These are phyloP conservation scores for Cliona cf. orientalis DNA, from an alignment of 37 sponge, comb jelly and placozoan species.

Conservation along the genomic window DNA sequence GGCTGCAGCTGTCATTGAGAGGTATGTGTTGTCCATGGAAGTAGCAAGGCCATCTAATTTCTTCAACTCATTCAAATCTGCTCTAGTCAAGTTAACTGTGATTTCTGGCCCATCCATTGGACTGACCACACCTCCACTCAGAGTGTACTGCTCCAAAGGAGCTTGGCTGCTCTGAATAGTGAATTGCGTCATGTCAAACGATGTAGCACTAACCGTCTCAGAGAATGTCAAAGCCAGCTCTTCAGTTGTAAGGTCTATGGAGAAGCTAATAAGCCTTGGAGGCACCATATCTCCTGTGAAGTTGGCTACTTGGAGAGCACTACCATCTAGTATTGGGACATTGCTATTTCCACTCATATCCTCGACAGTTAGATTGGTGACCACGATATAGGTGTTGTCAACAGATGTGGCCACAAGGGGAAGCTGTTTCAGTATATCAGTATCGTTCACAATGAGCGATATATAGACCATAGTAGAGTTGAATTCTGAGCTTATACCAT, in stretches of 20 bases:
- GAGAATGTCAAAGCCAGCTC: conserved; percentile 72
- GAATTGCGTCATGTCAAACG: conserved; percentile 63
- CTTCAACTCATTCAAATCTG: conserved; percentile 86
- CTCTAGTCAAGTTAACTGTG: conserved; percentile 54
- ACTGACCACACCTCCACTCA: conserved; percentile 73
- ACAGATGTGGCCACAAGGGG: conserved; percentile 59
- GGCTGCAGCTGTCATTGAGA: conserved; percentile 51
- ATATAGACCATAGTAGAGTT: conserved; percentile 62
- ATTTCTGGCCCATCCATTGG: conserved; percentile 22
- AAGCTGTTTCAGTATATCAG: conserved; percentile 66
- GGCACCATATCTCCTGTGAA: conserved; percentile 58
- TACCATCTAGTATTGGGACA: conserved; percentile 22
- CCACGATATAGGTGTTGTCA: conserved; percentile 57
- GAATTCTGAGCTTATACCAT: conserved; percentile 29
- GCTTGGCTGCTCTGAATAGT: conserved; percentile 33
- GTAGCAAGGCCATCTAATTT: conserved; percentile 49
- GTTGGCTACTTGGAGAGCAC: conserved; percentile 17
- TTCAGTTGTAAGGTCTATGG: conserved; percentile 64
- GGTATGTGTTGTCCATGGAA: conserved; percentile 46
- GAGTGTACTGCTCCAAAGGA: conserved; percentile 23
- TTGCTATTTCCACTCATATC: conserved; percentile 82
- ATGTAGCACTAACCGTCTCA: conserved; percentile 74
- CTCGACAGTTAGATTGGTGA: conserved; percentile 55
- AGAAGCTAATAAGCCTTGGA: conserved; percentile 65
- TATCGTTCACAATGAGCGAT: conserved; percentile 33